These are phyloP conservation scores for Drosophila nigromelanica DNA, from an alignment of 1,140 invertebrate species.

Conservation along the genomic window DNA sequence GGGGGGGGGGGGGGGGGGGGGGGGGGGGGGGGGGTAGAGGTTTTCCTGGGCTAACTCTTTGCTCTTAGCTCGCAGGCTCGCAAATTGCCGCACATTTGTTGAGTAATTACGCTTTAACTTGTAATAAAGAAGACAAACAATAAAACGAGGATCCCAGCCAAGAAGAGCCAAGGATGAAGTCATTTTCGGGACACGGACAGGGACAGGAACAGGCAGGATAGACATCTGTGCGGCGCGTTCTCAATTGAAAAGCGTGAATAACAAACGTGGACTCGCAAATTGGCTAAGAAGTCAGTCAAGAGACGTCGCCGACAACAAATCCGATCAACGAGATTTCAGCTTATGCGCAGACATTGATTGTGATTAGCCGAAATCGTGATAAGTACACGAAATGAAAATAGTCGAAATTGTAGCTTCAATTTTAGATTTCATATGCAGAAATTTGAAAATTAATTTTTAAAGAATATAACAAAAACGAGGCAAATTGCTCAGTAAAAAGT, in stretches of 20 bases:
- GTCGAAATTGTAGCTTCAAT: too few species aligned
- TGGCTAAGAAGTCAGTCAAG: conserved; percentile 68
- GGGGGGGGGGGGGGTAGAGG: not conserved
- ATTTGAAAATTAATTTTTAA: too few species aligned
- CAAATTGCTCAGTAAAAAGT: too few species aligned
- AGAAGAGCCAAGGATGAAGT: conserved; percentile 16
- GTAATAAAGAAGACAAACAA: conserved; percentile 82
- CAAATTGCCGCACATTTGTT: conserved; percentile 82
- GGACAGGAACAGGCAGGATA: not conserved
- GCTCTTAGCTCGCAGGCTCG: conserved; percentile 45
- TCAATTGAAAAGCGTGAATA: conserved; percentile 81
- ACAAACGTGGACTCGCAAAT: conserved; percentile 80
- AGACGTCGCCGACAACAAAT: conserved; percentile 26
- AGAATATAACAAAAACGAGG: too few species aligned
- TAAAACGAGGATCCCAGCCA: conserved; percentile 69
- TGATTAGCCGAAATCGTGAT: conserved; percentile 12
- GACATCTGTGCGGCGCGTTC: conserved; percentile 72
- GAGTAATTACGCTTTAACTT: conserved; percentile 82
- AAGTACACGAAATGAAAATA: not conserved
- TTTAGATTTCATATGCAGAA: too few species aligned
- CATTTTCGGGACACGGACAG: not conserved
- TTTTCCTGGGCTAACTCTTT: not conserved
- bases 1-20: not conserved
- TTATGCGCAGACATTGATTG: conserved; percentile 38
- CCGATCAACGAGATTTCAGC: conserved; percentile 23